phyloP scores from a whole-genome alignment of 30 jellyfish, hydroid and myxozoan species.

The Hydra vulgaris region DNA sequence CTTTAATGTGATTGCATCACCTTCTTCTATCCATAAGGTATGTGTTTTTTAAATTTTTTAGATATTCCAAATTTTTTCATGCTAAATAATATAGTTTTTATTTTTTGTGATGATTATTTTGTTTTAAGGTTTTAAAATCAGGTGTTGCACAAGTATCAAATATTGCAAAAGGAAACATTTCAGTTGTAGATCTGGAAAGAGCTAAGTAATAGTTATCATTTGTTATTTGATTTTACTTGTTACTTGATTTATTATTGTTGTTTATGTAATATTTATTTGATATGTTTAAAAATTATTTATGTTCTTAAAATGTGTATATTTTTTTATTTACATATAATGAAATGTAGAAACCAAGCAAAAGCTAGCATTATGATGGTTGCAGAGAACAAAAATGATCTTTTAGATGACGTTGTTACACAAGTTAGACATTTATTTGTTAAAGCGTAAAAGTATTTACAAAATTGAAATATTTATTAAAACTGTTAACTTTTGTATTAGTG shows the following conservation, averaged over 20 bases:
- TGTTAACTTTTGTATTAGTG: too few relatives aligned
- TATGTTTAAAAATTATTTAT: too few relatives aligned
- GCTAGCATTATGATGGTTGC: slow-evolving; percentile 66
- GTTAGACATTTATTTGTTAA: slow-evolving; percentile 23
- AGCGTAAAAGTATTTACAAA: too few relatives aligned
- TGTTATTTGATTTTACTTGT: too few relatives aligned
- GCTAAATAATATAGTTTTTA: too few relatives aligned
- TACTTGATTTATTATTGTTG: too few relatives aligned
- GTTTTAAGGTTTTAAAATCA: slow-evolving; percentile 54
- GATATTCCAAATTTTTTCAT: too few relatives aligned
- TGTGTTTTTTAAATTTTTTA: too few relatives aligned
- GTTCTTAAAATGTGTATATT: background rate
- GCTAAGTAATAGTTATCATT: slow-evolving; percentile 54
- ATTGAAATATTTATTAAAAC: too few relatives aligned
- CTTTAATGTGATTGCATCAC: slow-evolving; percentile 61
- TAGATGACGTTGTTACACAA: slow-evolving; percentile 83
- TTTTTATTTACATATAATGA: background rate
- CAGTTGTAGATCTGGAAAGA: slow-evolving; percentile 50
- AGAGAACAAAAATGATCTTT: slow-evolving; percentile 44
- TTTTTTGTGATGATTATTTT: background rate
- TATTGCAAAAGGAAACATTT: slow-evolving; percentile 54
- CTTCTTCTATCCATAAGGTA: slow-evolving; percentile 50
- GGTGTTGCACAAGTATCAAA: slow-evolving; percentile 41
- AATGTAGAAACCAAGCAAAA: slow-evolving; percentile 63
- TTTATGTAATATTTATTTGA: too few relatives aligned